These are phyloP conservation scores for Drosophila repletoides DNA, from an alignment of 1,140 invertebrate species.

Conservation along the genomic window DNA sequence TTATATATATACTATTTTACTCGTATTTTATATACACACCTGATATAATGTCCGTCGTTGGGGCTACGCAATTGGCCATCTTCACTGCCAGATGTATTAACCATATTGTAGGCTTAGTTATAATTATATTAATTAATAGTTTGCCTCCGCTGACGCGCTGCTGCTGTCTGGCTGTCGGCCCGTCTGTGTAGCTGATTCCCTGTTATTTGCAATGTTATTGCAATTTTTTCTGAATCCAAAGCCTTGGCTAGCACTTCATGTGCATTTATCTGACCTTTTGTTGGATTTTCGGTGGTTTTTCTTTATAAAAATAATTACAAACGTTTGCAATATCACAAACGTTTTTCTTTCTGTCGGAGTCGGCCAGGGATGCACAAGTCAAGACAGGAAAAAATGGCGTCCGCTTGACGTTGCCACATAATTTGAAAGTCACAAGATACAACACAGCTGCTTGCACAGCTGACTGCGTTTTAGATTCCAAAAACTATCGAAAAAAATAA, in stretches of 20 bases:
- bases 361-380: constrained; percentile 52
- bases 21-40: constrained; percentile 65
- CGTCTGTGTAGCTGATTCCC: constrained; percentile 38
- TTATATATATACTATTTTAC: constrained; percentile 25
- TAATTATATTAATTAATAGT: constrained; percentile 21
- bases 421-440: background rate
- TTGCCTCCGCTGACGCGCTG: constrained; percentile 17
- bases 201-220: constrained; percentile 19
- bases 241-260: constrained; percentile 10
- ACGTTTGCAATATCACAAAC: constrained; percentile 45
- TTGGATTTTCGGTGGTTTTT: constrained; percentile 50
- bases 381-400: constrained; percentile 60
- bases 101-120: constrained; percentile 37
- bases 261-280: constrained; percentile 44
- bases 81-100: constrained; percentile 80
- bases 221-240: constrained; percentile 15
- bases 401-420: constrained; percentile 38
- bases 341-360: constrained; percentile 38
- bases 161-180: constrained; percentile 7
- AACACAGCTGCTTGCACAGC: constrained; percentile 56
- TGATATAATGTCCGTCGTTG: constrained; percentile 70
- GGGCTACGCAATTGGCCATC: constrained; percentile 80
- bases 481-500: constrained; percentile 8
- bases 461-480: constrained; percentile 40
- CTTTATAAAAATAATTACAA: constrained; percentile 51